Conservation (phyloP, 2,113 vertebrate genomes). For the Pogonocichla stellata region DNA sequence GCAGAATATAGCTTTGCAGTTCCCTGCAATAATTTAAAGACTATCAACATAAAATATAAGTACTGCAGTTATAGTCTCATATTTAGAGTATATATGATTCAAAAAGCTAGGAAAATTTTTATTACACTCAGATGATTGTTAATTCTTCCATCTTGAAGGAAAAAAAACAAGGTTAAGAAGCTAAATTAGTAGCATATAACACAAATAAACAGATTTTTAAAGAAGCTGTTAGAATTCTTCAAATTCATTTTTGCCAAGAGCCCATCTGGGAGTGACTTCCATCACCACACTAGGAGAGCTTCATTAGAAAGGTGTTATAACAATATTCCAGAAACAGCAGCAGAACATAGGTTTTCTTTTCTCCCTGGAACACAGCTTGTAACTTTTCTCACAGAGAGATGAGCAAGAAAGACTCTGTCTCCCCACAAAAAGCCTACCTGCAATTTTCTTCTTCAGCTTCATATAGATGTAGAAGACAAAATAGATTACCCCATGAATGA, state of each 20-base stretch:
- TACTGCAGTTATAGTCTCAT: not conserved
- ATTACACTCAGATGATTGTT: not conserved
- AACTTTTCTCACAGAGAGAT: not conserved
- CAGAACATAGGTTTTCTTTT: not conserved
- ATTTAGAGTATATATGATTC: conserved; percentile 13
- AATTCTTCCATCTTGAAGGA: not conserved
- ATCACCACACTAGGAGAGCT: not conserved
- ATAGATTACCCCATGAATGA: conserved; percentile 41
- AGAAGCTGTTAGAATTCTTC: not conserved
- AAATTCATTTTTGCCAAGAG: not conserved
- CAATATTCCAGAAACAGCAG: not conserved
- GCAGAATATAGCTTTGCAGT: not conserved
- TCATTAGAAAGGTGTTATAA: not conserved
- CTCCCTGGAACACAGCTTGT: not conserved
- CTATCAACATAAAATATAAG: conserved; percentile 2
- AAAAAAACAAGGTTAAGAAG: not conserved
- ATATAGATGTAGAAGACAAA: conserved; percentile 11
- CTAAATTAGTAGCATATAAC: not conserved
- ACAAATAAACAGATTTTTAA: conserved; percentile 1
- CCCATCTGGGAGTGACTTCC: not conserved
- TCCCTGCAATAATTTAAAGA: conserved; percentile 35
- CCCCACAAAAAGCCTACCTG: not conserved
- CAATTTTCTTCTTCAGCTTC: conserved; percentile 43
- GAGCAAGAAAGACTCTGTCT: not conserved
- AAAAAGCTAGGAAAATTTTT: not conserved